These are phyloP conservation scores for Lathronympha strigana DNA, from an alignment of 2,888 invertebrate species.

Conservation along the genomic window DNA sequence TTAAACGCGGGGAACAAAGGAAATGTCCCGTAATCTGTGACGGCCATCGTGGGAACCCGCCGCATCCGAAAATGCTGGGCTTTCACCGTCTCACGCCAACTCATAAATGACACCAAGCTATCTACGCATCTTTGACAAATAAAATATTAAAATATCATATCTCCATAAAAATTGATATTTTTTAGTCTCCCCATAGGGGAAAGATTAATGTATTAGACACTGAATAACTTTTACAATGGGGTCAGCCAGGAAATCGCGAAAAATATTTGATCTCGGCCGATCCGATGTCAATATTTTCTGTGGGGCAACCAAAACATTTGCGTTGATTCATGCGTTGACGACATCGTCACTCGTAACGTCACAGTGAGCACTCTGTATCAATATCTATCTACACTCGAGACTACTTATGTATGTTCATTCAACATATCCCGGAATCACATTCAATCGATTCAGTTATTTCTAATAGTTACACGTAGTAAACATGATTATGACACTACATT, in stretches of 20 bases:
- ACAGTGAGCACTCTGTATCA: too few relatives aligned
- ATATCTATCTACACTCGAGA: not conserved
- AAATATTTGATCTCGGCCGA: too few relatives aligned
- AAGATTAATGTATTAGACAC: too few relatives aligned
- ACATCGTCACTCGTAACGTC: too few relatives aligned
- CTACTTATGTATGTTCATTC: not conserved
- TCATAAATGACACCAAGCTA: conserved; percentile 10
- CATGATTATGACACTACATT: conserved; percentile 15
- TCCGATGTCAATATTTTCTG: too few relatives aligned
- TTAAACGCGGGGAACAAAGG: conserved; percentile 53
- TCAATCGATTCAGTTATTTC: conserved; percentile 14
- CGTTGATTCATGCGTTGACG: too few relatives aligned
- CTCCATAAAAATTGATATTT: too few relatives aligned
- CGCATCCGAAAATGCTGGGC: conserved; percentile 59
- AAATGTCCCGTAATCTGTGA: conserved; percentile 51
- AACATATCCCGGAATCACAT: not conserved
- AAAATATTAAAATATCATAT: conserved; percentile 1
- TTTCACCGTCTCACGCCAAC: conserved; percentile 71
- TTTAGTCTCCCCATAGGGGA: too few relatives aligned
- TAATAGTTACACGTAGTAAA: not conserved
- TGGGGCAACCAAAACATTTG: too few relatives aligned
- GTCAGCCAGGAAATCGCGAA: too few relatives aligned
- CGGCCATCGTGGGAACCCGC: conserved; percentile 69
- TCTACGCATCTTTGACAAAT: conserved; percentile 24
- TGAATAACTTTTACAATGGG: too few relatives aligned